Conservation (phyloP, 2,113 vertebrate species). For the Pluvianellus socialis region DNA sequence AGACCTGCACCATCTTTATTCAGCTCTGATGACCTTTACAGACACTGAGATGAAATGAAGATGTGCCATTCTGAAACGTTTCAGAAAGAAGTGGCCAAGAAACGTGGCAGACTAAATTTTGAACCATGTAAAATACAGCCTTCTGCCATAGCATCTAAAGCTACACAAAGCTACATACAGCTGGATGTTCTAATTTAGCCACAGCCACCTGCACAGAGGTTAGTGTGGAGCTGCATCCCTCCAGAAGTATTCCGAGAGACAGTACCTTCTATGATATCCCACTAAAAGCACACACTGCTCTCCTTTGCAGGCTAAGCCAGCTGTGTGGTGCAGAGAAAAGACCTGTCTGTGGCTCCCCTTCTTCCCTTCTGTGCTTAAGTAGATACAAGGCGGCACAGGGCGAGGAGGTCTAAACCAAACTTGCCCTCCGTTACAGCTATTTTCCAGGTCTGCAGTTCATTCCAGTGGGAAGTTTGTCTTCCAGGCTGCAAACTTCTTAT, state of each 20-base stretch:
- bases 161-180: background rate
- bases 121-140: background rate
- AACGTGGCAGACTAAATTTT: background rate
- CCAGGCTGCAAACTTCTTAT: background rate
- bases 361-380: background rate
- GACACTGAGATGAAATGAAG: background rate
- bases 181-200: background rate
- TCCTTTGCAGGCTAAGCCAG: background rate
- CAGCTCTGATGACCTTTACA: background rate
- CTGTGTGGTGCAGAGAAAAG: background rate
- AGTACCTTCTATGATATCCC: background rate
- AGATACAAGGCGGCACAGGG: background rate
- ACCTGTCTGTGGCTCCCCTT: background rate
- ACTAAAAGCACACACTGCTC: background rate
- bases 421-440: background rate
- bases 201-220: background rate
- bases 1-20: background rate
- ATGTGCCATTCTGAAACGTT: background rate
- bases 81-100: background rate
- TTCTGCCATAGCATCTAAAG: background rate
- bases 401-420: background rate
- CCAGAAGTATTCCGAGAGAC: background rate
- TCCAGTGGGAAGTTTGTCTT: background rate
- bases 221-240: background rate
- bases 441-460: background rate